phyloP scores from a whole-genome alignment of 2,888 invertebrate species.

The Melitaea athalia region DNA sequence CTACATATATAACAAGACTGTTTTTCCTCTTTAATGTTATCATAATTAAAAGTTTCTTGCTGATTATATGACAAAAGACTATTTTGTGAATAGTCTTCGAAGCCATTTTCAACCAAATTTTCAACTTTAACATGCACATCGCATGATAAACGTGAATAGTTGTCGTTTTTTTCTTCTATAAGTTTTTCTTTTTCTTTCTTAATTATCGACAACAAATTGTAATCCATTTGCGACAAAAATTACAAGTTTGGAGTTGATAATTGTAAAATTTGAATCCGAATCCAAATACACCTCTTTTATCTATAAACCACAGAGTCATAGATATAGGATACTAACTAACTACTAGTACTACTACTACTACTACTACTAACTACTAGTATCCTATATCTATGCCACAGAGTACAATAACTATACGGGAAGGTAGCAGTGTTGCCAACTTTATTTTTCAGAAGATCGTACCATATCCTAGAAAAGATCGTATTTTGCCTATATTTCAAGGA shows the following conservation, averaged over 20 bases:
- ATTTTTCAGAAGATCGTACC: too few species aligned
- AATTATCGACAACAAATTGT: neutral
- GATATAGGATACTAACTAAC: too few species aligned
- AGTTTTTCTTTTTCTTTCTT: constrained; percentile 31
- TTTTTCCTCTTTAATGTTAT: constrained; percentile 24
- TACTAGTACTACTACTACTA: too few species aligned
- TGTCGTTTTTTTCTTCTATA: constrained; percentile 34
- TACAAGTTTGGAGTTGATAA: neutral
- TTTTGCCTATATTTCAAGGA: too few species aligned
- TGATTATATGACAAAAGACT: constrained; percentile 7
- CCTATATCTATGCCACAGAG: too few species aligned
- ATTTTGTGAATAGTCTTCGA: constrained; percentile 31
- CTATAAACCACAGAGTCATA: too few species aligned
- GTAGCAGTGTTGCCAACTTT: too few species aligned
- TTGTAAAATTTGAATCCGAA: constrained; percentile 4
- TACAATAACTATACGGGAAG: too few species aligned
- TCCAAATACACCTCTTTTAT: too few species aligned
- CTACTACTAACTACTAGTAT: too few species aligned
- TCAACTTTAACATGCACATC: constrained; percentile 41
- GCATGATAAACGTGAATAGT: constrained; percentile 28
- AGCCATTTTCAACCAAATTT: too few species aligned
- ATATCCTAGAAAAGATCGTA: too few species aligned
- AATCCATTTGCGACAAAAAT: constrained; percentile 12
- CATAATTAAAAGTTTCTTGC: constrained; percentile 14
- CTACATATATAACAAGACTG: constrained; percentile 37